Evolutionary conservation across 2,888 invertebrate species (phyloP).

Genomic region (Hydraecia micacea): DNA sequence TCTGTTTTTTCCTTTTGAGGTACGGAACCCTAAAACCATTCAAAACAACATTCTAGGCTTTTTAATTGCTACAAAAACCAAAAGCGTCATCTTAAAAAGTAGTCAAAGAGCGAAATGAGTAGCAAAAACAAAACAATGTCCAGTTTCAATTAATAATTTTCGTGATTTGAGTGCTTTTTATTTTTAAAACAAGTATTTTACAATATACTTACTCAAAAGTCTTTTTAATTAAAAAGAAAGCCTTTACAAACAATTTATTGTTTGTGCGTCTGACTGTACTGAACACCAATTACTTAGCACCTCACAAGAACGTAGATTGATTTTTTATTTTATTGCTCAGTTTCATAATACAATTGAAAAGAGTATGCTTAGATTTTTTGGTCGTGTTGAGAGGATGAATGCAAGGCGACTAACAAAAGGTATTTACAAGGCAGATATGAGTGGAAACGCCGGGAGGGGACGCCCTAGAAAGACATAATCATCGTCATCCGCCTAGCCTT

Average conservation of each 20-base stretch:
- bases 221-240: slow-evolving; percentile 14
- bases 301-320: slow-evolving; percentile 6
- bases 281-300: slow-evolving; percentile 42
- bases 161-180: slow-evolving; percentile 43
- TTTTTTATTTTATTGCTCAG: neutral
- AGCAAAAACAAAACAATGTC: slow-evolving; percentile 2
- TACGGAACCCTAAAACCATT: too few relatives aligned
- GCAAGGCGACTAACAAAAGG: too few relatives aligned
- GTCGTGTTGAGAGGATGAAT: too few relatives aligned
- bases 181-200: slow-evolving; percentile 29
- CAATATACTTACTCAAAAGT: slow-evolving; percentile 22
- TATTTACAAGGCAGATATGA: too few relatives aligned
- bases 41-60: neutral
- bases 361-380: too few relatives aligned
- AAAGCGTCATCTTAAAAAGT: neutral
- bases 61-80: slow-evolving; percentile 4
- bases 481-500: too few relatives aligned
- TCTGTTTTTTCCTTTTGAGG: too few relatives aligned
- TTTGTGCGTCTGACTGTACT: slow-evolving; percentile 16
- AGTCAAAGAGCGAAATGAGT: slow-evolving; percentile 14
- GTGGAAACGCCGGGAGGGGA: too few relatives aligned
- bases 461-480: too few relatives aligned
- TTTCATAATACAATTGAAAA: too few relatives aligned
- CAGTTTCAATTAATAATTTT: slow-evolving; percentile 30
- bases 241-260: slow-evolving; percentile 14